A percentile compares a stretch with the other conserved stretches of the same genome.
phyloP scores from a whole-genome alignment of 2,888 invertebrate species.

The Drosophila suboccidentalis region DNA sequence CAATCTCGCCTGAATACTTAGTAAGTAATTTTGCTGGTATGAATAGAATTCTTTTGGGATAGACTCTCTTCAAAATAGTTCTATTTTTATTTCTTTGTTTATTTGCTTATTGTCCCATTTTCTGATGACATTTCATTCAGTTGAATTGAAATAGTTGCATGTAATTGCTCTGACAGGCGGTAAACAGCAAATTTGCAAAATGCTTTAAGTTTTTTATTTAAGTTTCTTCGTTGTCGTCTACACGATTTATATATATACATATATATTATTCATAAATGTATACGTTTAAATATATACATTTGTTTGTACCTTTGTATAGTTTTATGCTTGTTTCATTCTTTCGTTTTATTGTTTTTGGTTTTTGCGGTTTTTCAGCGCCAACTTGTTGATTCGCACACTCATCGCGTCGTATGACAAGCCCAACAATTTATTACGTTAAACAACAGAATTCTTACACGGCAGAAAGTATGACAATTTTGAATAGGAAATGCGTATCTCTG shows the following conservation, averaged over 20 bases:
- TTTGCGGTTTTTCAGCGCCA: conserved; percentile 41
- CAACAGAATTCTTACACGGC: conserved; percentile 4
- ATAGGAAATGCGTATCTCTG: background rate
- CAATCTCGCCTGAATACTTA: conserved; percentile 16
- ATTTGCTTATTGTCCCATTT: conserved; percentile 33
- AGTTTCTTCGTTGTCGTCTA: no score
- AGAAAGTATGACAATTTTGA: background rate
- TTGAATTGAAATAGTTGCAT: conserved; percentile 34
- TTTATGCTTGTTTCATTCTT: conserved; percentile 28
- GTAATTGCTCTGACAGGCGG: conserved; percentile 50
- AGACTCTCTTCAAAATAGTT: conserved; percentile 31
- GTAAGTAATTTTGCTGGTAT: conserved; percentile 18
- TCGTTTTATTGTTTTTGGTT: conserved; percentile 7
- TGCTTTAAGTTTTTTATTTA: conserved; percentile 4
- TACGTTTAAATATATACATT: conserved; percentile 16
- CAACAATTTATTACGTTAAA: conserved; percentile 33
- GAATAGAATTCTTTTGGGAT: conserved; percentile 25
- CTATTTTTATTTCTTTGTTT: conserved; percentile 30
- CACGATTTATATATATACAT: background rate
- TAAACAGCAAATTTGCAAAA: conserved; percentile 40
- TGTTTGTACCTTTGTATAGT: conserved; percentile 10
- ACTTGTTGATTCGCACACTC: conserved; percentile 69
- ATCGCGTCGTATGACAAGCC: conserved; percentile 48
- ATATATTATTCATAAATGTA: conserved; percentile 5
- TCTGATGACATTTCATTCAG: conserved; percentile 58